Conservation (phyloP, 2,888 invertebrate species). For the Cecidostiba fungosa region DNA sequence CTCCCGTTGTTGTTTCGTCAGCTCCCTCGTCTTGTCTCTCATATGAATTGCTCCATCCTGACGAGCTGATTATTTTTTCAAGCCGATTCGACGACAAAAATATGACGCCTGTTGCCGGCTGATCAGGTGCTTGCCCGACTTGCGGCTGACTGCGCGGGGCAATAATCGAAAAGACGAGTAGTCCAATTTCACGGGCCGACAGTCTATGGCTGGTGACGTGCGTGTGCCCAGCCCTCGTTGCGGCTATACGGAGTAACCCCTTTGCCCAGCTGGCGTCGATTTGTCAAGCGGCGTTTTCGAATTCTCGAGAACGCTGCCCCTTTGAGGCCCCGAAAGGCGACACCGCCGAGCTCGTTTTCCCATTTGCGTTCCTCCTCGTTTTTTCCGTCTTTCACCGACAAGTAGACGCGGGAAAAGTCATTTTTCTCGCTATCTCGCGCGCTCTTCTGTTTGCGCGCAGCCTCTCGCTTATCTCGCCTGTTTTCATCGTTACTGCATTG, state of each 20-base stretch:
- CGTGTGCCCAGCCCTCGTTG: slow-evolving; percentile 41
- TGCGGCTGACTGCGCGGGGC: no score
- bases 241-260: neutral
- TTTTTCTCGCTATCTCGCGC: slow-evolving; percentile 32
- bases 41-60: no score
- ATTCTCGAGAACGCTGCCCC: neutral
- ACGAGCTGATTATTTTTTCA: slow-evolving; percentile 30
- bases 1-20: neutral
- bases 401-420: slow-evolving; percentile 48
- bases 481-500: slow-evolving; percentile 1
- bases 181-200: slow-evolving; percentile 38
- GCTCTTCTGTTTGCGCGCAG: neutral
- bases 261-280: slow-evolving; percentile 69
- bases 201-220: neutral
- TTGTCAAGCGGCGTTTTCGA: slow-evolving; percentile 65
- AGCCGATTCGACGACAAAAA: slow-evolving; percentile 24
- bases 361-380: neutral
- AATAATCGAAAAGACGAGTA: slow-evolving; percentile 43
- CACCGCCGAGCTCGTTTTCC: neutral
- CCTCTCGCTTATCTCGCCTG: neutral
- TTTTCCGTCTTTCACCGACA: slow-evolving; percentile 33
- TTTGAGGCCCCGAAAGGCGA: slow-evolving; percentile 1
- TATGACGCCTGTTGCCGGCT: neutral
- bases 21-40: neutral
- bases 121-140: neutral